phyloP scores from a whole-genome alignment of 2,888 invertebrate genomes.

The Isotomurus palustris region DNA sequence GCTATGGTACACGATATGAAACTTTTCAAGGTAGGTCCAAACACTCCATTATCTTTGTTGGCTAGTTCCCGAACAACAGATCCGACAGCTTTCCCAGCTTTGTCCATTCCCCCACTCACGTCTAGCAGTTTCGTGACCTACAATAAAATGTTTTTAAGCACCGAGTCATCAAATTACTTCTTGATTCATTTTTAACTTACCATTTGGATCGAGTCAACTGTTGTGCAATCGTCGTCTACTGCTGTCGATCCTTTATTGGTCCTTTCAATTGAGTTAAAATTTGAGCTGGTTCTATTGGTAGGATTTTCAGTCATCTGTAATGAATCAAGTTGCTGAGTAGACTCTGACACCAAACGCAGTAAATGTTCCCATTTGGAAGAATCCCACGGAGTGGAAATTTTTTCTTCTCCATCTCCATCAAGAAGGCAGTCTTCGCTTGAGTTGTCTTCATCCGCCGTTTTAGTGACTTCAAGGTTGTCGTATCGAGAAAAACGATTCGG shows the following conservation, averaged over 20 bases:
- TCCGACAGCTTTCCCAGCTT: constrained; percentile 37
- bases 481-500: constrained; percentile 44
- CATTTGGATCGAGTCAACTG: too few species aligned
- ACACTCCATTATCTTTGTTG: constrained; percentile 40
- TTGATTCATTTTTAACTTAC: neutral
- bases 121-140: constrained; percentile 42
- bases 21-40: constrained; percentile 45
- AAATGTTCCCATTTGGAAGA: constrained; percentile 37
- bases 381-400: constrained; percentile 77
- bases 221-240: too few species aligned
- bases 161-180: neutral
- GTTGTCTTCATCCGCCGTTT: constrained; percentile 36
- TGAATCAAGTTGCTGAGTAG: constrained; percentile 43
- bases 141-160: neutral
- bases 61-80: constrained; percentile 39
- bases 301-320: constrained; percentile 31
- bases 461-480: constrained; percentile 43
- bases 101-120: constrained; percentile 41
- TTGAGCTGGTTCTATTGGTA: neutral
- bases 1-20: constrained; percentile 45
- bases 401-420: constrained; percentile 35
- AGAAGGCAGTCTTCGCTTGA: constrained; percentile 18
- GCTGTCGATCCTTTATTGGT: too few species aligned
- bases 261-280: neutral
- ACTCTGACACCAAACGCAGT: constrained; percentile 42